A percentile compares a stretch with the other conserved stretches of the same genome.
phyloP scores from a whole-genome alignment of 2,797 vertebrate species.

The Chrysocyon brachyurus region DNA sequence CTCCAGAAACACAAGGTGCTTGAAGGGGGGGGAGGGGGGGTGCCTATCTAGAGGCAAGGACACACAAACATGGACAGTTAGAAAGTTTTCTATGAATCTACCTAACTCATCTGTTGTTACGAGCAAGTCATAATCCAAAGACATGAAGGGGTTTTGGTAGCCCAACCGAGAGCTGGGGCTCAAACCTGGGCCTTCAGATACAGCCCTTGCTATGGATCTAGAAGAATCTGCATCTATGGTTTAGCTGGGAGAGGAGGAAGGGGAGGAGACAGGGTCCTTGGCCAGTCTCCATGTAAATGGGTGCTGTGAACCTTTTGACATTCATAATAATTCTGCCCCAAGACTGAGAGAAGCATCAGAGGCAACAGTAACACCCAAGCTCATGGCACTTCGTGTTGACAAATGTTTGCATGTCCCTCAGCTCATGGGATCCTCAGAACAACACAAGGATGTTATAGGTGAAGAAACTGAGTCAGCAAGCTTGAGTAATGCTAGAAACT shows the following conservation, averaged over 20 bases:
- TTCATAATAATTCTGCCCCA: background rate
- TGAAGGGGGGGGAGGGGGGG: too few species aligned
- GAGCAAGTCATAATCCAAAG: background rate
- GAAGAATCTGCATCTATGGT: background rate
- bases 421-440: background rate
- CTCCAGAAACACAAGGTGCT: background rate
- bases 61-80: background rate
- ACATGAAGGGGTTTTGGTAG: background rate
- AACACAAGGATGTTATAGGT: background rate
- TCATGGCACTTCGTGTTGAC: rapidly evolving
- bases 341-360: background rate
- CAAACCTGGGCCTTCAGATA: background rate
- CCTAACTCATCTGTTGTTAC: background rate
- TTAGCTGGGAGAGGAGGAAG: background rate
- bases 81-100: background rate
- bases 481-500: background rate
- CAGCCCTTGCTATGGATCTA: background rate
- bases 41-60: background rate
- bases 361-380: background rate
- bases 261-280: too few species aligned
- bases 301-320: background rate
- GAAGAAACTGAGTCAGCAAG: background rate
- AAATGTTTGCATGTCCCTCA: background rate
- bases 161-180: background rate
- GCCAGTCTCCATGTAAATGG: background rate